These are phyloP conservation scores for Bergia puertoricense DNA, from an alignment of 92 coral and sea anemone species.

Conservation along the genomic window DNA sequence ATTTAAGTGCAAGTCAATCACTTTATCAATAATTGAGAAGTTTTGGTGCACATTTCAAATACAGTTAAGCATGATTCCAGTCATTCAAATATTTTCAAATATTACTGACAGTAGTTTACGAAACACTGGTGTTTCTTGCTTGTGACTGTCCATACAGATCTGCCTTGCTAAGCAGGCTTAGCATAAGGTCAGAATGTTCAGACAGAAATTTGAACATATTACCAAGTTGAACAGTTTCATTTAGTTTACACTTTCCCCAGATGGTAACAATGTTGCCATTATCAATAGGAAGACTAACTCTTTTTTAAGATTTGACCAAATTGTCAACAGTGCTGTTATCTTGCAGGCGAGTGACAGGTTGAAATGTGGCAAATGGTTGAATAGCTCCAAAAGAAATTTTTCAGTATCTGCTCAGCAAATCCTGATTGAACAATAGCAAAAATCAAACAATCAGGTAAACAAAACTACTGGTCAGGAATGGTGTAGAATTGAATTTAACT, in stretches of 20 bases:
- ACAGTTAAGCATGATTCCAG: neutral
- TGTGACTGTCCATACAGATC: neutral
- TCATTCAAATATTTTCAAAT: neutral
- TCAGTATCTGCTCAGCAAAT: neutral
- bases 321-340: constrained; percentile 22
- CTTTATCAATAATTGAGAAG: neutral
- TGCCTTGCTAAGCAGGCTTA: constrained; percentile 3
- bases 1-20: neutral
- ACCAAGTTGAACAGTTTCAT: too few relatives aligned
- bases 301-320: neutral
- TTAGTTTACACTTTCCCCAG: neutral
- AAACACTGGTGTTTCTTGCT: constrained; percentile 25
- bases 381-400: neutral
- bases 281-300: neutral
- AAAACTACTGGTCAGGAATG: neutral
- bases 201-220: too few relatives aligned
- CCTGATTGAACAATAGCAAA: neutral
- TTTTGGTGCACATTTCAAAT: neutral
- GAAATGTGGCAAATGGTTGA: neutral
- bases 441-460: neutral
- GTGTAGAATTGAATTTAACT: too few relatives aligned
- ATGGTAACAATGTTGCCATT: neutral
- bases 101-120: neutral
- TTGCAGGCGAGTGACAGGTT: constrained; percentile 33
- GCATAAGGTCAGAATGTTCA: neutral